Percentiles rank a stretch among this genome's conserved stretches.
phyloP scores from a whole-genome alignment of 2,113 vertebrate genomes.

The Campylomormyrus tamandua region DNA sequence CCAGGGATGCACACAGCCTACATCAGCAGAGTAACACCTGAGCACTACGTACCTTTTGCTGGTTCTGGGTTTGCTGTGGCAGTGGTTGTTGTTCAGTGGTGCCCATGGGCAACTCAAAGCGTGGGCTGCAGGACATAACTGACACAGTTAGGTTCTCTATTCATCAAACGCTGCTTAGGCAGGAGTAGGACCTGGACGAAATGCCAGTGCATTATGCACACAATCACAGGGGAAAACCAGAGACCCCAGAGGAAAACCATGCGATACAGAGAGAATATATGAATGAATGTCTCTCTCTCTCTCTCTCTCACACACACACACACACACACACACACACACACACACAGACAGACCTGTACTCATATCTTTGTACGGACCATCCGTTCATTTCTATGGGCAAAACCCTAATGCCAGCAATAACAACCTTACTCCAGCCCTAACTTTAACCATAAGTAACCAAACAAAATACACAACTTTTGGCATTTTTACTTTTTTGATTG shows the following conservation, averaged over 20 bases:
- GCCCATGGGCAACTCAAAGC: slow-evolving; percentile 97
- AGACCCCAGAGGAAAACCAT: neutral
- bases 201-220: neutral
- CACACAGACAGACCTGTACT: neutral
- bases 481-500: no score
- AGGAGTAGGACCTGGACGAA: neutral
- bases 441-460: no score
- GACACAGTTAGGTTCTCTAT: neutral
- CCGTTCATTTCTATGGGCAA: no score
- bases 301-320: neutral
- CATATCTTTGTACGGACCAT: no score
- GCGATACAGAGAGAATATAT: neutral
- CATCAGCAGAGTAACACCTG: neutral
- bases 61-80: slow-evolving; percentile 75
- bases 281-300: neutral
- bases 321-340: neutral
- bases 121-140: slow-evolving; percentile 62
- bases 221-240: neutral
- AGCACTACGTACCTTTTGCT: slow-evolving; percentile 70
- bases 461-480: no score
- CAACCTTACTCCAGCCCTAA: no score
- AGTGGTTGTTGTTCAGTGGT: slow-evolving; percentile 89
- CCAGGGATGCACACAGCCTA: neutral
- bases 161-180: neutral
- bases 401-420: no score